phyloP scores from a whole-genome alignment of 1,140 invertebrate genomes.

The Trichoplusia ni region DNA sequence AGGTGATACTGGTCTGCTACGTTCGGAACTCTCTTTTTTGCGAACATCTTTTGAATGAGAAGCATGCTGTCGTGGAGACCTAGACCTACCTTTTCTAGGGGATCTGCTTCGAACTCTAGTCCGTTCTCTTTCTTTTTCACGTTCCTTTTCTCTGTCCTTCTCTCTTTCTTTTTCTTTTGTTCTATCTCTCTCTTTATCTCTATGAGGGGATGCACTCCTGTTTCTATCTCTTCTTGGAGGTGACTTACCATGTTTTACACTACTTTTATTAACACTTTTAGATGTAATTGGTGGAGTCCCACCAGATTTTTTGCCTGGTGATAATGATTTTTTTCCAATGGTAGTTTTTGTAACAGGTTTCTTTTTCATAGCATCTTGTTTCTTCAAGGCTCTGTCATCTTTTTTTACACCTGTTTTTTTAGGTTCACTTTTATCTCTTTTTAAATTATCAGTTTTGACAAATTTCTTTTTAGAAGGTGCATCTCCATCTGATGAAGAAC shows the following conservation, averaged over 20 bases:
- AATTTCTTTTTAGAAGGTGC: conserved; percentile 76
- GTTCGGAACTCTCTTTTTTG: conserved; percentile 77
- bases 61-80: conserved; percentile 67
- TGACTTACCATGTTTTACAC: conserved; percentile 74
- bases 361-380: conserved; percentile 69
- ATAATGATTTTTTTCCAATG: conserved; percentile 76
- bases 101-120: conserved; percentile 70
- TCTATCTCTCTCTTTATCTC: conserved; percentile 73
- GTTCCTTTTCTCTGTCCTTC: conserved; percentile 69
- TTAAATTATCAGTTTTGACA: conserved; percentile 66
- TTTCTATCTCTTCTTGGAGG: conserved; percentile 73
- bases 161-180: conserved; percentile 70
- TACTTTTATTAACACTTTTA: conserved; percentile 72
- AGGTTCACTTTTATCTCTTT: conserved; percentile 74
- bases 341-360: conserved; percentile 63
- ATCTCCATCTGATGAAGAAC: conserved; percentile 79
- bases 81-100: conserved; percentile 71
- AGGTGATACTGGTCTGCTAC: conserved; percentile 77
- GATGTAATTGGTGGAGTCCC: conserved; percentile 78
- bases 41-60: conserved; percentile 74
- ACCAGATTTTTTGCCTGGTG: conserved; percentile 78
- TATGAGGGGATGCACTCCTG: conserved; percentile 71
- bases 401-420: conserved; percentile 73
- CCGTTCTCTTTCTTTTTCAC: conserved; percentile 73
- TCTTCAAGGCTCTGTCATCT: conserved; percentile 72